A percentile compares a stretch with the other conserved stretches of the same genome.
These are phyloP conservation scores for Zeugodacus cucurbitae DNA, from an alignment of 1,140 invertebrate species.

Conservation along the genomic window DNA sequence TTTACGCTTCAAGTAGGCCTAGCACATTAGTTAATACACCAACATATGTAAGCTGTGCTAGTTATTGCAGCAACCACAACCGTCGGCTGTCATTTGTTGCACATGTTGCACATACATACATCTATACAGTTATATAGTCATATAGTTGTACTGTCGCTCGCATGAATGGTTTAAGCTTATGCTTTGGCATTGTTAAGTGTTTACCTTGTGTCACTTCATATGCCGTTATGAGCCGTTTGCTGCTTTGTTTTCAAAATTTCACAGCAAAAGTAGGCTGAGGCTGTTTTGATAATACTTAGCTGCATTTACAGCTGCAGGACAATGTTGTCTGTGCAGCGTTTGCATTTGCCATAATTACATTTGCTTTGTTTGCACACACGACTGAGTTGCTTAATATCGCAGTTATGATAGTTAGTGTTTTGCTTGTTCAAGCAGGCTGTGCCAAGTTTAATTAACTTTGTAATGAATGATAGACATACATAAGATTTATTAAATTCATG, in stretches of 20 bases:
- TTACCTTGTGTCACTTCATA: constrained; percentile 27
- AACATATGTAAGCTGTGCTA: not conserved
- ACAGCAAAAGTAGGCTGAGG: not conserved
- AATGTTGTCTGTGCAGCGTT: not conserved
- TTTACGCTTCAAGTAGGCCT: not conserved
- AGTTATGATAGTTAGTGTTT: not conserved
- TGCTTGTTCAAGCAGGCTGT: not conserved
- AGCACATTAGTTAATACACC: too few relatives aligned
- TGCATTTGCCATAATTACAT: not conserved
- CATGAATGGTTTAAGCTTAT: not conserved
- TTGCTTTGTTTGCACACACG: not conserved
- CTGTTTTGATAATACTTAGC: not conserved
- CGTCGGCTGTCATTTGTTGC: too few relatives aligned
- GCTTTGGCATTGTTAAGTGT: constrained; percentile 9
- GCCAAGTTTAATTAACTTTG: not conserved
- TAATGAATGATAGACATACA: not conserved
- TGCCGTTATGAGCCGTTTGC: not conserved
- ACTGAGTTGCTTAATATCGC: not conserved
- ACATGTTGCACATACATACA: not conserved
- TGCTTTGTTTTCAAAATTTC: constrained; percentile 29
- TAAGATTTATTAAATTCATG: not conserved
- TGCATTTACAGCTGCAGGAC: not conserved
- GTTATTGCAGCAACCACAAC: too few relatives aligned
- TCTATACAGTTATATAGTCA: not conserved
- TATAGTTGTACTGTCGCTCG: not conserved